Base-by-base conservation (phyloP, 1,140 invertebrate species). In the Lepidotrigona ventralis region DNA sequence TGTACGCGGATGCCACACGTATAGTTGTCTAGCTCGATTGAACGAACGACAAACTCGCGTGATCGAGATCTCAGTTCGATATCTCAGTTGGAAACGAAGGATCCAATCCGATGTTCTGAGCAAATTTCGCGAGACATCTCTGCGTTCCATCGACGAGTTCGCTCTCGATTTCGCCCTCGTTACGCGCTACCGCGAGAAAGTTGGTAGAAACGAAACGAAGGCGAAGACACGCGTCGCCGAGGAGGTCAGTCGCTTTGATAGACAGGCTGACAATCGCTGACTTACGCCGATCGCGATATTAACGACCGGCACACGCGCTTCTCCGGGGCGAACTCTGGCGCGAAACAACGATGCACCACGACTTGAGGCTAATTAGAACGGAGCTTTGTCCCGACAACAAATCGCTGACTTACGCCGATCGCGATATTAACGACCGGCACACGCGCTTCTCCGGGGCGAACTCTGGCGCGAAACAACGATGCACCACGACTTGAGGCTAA, bases 111-210 rank as follows among this genome's bases (percentile, higher is more conserved):
- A 56, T 29, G 69, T 60, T 11, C 6, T 21, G 9, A 9, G 21
- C 39, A 26, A 21, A 68, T 74, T 73, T 81, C 72, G 33, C 51
- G 53, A 76, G 68, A 81, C 54, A 58, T 73, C 51, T 56, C 64
- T 9, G 29, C 53, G 72, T 72, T 46, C n/a, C 23, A 75, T 81
- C 80, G 14, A 19, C 56, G 33, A 33, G 33, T 68, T 69, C 73
- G 64, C 80, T 82, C 77, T 82, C 80, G 53, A 19, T 81, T 81
- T 81, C 79, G 58, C 63, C 72, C 53, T 76, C 60, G 79, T 81
- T 81, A 81, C 79, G 63, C 79, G 72, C 63, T 33, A 5, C 60
- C 29, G 29, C 53, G 63, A 68, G 79, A 81, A 76, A 81, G 79
- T 76, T 46, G 46, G 46, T 17, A 56, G 5, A 15, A 14, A 23